Percentiles rank a stretch among this genome's conserved stretches.
Conservation (phyloP, 2,113 vertebrate genomes). For the Typhlomys cinereus region DNA sequence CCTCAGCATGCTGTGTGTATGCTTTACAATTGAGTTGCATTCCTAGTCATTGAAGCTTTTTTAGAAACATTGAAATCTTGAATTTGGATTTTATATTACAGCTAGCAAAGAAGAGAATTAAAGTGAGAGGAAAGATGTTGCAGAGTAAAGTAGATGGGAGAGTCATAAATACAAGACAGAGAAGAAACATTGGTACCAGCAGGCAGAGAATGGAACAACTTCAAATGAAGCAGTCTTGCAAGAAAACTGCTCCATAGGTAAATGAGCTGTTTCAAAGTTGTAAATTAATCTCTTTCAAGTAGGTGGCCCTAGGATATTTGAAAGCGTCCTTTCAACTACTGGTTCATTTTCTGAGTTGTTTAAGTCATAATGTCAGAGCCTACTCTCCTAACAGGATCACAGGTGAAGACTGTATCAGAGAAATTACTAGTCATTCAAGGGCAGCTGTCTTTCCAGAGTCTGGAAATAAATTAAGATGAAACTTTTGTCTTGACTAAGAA, state of each 20-base stretch:
- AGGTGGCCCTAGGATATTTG: neutral
- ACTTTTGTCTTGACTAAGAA: constrained; percentile 19
- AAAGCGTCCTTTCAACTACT: neutral
- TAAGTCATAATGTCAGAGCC: neutral
- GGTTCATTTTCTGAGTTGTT: neutral
- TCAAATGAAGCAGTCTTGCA: neutral
- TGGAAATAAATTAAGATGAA: constrained; percentile 30
- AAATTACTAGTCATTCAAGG: neutral
- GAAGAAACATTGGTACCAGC: neutral
- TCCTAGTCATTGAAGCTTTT: neutral
- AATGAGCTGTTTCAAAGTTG: constrained; percentile 1
- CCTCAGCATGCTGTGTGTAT: neutral
- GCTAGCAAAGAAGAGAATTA: neutral
- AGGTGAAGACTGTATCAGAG: neutral
- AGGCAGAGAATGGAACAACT: neutral
- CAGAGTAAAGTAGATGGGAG: neutral
- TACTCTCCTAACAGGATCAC: constrained; percentile 15
- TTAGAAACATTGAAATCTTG: neutral
- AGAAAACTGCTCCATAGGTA: neutral
- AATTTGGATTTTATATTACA: neutral
- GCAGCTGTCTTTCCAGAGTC: constrained; percentile 21
- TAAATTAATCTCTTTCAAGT: neutral
- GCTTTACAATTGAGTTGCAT: neutral
- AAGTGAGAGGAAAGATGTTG: neutral
- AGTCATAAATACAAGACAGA: neutral